Evolutionary conservation across 2,113 vertebrate genomes (phyloP), one percentile per base, ranked within the genome.

Genomic region (Neodontobutis hainanensis): DNA sequence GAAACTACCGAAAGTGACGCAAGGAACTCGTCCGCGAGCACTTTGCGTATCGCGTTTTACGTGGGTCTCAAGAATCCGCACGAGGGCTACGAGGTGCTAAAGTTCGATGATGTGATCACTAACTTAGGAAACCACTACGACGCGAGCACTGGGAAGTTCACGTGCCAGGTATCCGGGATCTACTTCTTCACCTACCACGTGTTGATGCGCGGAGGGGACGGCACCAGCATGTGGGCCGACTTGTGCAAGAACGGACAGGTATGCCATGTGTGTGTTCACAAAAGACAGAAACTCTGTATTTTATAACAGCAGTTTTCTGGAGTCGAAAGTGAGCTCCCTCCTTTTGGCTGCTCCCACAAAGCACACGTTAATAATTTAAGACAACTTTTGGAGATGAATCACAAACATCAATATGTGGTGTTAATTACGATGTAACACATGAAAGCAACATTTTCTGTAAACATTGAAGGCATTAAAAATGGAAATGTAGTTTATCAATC

Each of bases 171-270:
- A 72, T 94, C 94, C 48, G 95, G 94, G 74, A 95, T 94, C 76
- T 96, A 96, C 77, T 96, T 94, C 92, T 96, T 95, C 90, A 95
- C 94, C 32, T 96, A 96, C 81, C 94, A 96, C 78, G 94, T 96
- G 77, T 85, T 96, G 61, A 96, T 96, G 95, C 89, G 94, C 2
- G 95, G 94, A 45, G 95, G 95, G 15, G 95, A 96, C 70, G 95
- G 95, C 8, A 95, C 95, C 76, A 95, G 94, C 88, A 95, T 96
- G 94, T 95, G 95, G 95, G 95, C 95, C 3, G 95, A 96, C 68
- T 92, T 96, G 84, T 96, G 95, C 91, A 96, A 94, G 76, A 95
- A 95, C 77, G 94, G 94, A 65, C 94, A 95, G 93, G 94, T 94
- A 82, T 83, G 55, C 42, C 38, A 6, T 8, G 7, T 8, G 10